These are phyloP conservation scores for Brachionus calyciflorus DNA, from an alignment of 1,140 invertebrate species.

Conservation along the genomic window DNA sequence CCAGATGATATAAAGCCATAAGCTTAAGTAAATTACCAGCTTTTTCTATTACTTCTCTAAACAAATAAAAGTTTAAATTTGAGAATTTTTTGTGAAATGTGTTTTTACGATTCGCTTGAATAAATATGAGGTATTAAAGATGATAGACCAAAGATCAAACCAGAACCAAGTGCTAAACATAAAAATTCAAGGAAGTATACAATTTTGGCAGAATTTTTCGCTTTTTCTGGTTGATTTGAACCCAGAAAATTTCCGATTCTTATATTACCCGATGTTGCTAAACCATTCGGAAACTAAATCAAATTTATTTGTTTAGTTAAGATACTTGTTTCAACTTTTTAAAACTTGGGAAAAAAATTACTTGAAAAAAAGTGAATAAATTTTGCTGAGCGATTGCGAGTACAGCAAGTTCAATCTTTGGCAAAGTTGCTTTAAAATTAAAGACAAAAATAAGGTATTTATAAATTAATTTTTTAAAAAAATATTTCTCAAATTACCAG, in stretches of 20 bases:
- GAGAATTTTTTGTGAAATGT: not conserved
- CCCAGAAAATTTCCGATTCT: constrained; percentile 44
- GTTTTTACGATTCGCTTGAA: not conserved
- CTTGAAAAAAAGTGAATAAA: constrained; percentile 8
- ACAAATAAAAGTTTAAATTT: not conserved
- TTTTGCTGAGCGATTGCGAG: constrained; percentile 22
- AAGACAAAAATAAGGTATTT: too few species aligned
- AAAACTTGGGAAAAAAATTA: not conserved
- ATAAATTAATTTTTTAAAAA: not conserved
- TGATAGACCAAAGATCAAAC: not conserved
- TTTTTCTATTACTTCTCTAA: constrained; percentile 3
- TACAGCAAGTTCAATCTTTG: not conserved
- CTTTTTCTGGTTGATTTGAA: constrained; percentile 2
- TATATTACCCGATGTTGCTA: constrained; percentile 11
- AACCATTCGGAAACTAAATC: constrained; percentile 16
- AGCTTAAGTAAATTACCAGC: constrained; percentile 12
- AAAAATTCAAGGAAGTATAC: too few species aligned
- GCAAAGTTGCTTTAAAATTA: not conserved
- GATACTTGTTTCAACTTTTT: not conserved
- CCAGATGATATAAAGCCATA: not conserved
- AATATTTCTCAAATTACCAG: not conserved
- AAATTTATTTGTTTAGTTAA: too few species aligned
- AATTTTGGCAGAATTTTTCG: not conserved
- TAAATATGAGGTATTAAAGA: not conserved
- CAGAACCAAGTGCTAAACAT: too few species aligned